Conservation (phyloP, 2,797 vertebrate genomes). For the Salmo trutta region DNA sequence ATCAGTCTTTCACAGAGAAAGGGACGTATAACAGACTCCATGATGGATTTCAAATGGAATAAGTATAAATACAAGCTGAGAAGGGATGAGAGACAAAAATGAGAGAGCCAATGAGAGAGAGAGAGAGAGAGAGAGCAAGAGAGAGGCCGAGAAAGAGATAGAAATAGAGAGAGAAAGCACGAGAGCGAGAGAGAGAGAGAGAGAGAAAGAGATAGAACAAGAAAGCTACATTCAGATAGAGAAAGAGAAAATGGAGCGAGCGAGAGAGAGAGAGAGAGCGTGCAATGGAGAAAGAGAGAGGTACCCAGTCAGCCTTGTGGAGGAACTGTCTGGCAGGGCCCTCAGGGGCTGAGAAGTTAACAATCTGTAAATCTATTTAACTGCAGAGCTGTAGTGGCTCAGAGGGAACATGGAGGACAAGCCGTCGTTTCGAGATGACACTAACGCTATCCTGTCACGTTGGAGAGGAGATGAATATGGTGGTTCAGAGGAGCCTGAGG, state of each 20-base stretch:
- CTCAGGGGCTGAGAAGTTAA: slow-evolving; percentile 29
- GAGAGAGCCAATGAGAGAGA: not conserved
- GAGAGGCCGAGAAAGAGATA: no score
- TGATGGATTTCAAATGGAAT: slow-evolving; percentile 1
- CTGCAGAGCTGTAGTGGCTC: slow-evolving; percentile 20
- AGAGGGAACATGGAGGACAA: slow-evolving; percentile 17
- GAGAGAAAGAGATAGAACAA: not conserved
- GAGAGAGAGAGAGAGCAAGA: not conserved
- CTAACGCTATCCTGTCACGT: slow-evolving; percentile 29
- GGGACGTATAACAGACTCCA: slow-evolving; percentile 4
- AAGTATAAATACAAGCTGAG: slow-evolving; percentile 26
- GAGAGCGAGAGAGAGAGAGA: not conserved
- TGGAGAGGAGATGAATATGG: slow-evolving; percentile 40
- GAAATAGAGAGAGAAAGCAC: not conserved
- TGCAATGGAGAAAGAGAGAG: slow-evolving; percentile 1
- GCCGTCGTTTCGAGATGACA: slow-evolving; percentile 17
- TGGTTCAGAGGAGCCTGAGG: not conserved
- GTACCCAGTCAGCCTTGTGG: not conserved
- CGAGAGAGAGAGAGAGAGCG: not conserved
- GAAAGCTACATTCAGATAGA: slow-evolving; percentile 19
- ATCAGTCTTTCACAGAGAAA: not conserved
- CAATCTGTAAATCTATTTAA: slow-evolving; percentile 39
- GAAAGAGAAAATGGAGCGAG: slow-evolving; percentile 6
- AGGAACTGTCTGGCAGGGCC: slow-evolving; percentile 2
- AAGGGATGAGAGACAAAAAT: slow-evolving; percentile 18